Evolutionary conservation across 2,113 vertebrate species (phyloP).

Genomic region (Ranitomeya imitator): DNA sequence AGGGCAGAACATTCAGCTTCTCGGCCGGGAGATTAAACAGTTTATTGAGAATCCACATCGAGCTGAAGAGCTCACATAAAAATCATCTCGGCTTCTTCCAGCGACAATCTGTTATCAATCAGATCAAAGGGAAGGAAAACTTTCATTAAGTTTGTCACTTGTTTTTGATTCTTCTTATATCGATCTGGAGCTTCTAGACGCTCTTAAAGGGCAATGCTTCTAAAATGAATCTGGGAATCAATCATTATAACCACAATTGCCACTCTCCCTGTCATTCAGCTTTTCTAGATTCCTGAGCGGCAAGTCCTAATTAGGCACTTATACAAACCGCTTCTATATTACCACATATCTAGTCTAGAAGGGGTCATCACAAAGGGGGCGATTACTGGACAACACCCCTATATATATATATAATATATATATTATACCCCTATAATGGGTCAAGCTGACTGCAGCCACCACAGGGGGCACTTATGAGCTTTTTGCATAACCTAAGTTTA

Average conservation of each 20-base stretch:
- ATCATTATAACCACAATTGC: not conserved
- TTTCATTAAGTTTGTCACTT: not conserved
- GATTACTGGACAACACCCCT: not conserved
- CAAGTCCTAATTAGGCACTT: not conserved
- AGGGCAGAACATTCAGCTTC: slow-evolving; percentile 16
- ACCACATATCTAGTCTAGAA: not conserved
- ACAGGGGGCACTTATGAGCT: not conserved
- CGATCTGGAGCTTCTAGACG: not conserved
- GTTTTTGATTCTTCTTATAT: not conserved
- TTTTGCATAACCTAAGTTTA: not conserved
- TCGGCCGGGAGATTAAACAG: slow-evolving; percentile 16
- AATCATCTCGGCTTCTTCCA: not conserved
- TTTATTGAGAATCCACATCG: slow-evolving; percentile 34
- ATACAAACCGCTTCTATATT: not conserved
- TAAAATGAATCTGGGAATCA: not conserved
- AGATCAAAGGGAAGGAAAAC: not conserved
- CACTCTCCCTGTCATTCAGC: too few species aligned
- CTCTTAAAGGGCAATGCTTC: not conserved
- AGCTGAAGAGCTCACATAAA: not conserved
- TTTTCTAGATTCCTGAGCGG: too few species aligned
- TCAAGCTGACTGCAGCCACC: not conserved
- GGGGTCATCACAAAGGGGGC: not conserved
- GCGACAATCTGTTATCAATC: not conserved
- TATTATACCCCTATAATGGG: not conserved
- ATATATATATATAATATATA: too few species aligned